These are phyloP conservation scores for Trichopoda pennipes DNA, from an alignment of 2,888 invertebrate genomes.

Conservation along the genomic window DNA sequence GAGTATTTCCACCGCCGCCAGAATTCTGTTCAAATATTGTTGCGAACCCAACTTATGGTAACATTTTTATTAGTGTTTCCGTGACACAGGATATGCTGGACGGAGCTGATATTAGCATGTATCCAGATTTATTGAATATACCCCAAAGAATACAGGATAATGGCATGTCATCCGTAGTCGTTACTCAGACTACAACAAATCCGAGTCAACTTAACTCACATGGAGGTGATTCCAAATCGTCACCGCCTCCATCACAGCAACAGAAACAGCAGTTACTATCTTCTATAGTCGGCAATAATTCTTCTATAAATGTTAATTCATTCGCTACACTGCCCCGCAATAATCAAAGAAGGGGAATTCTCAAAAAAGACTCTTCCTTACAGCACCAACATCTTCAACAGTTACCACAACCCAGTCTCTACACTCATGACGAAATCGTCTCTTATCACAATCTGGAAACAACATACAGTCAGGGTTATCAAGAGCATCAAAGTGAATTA, in stretches of 20 bases:
- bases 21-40: slow-evolving; percentile 83
- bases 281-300: slow-evolving; percentile 18
- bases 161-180: slow-evolving; percentile 56
- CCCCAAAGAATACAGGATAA: slow-evolving; percentile 82
- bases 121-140: slow-evolving; percentile 90
- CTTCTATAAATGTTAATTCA: slow-evolving; percentile 77
- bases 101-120: slow-evolving; percentile 85
- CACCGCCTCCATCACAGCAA: slow-evolving; percentile 36
- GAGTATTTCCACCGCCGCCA: slow-evolving; percentile 83
- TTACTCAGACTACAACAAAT: slow-evolving; percentile 62
- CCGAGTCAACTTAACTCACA: slow-evolving; percentile 41
- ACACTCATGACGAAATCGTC: slow-evolving; percentile 80
- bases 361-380: slow-evolving; percentile 79
- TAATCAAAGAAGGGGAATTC: slow-evolving; percentile 79
- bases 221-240: slow-evolving; percentile 42
- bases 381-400: slow-evolving; percentile 72
- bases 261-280: slow-evolving; percentile 34
- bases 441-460: slow-evolving; percentile 80
- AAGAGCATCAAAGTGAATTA: slow-evolving; percentile 72
- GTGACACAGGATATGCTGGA: slow-evolving; percentile 86
- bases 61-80: slow-evolving; percentile 92
- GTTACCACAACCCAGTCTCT: slow-evolving; percentile 75
- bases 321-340: slow-evolving; percentile 82
- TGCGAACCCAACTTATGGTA: slow-evolving; percentile 81
- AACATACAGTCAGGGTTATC: slow-evolving; percentile 75